Base-by-base conservation (phyloP, 2,888 invertebrate species). In the Tinea trinotella region DNA sequence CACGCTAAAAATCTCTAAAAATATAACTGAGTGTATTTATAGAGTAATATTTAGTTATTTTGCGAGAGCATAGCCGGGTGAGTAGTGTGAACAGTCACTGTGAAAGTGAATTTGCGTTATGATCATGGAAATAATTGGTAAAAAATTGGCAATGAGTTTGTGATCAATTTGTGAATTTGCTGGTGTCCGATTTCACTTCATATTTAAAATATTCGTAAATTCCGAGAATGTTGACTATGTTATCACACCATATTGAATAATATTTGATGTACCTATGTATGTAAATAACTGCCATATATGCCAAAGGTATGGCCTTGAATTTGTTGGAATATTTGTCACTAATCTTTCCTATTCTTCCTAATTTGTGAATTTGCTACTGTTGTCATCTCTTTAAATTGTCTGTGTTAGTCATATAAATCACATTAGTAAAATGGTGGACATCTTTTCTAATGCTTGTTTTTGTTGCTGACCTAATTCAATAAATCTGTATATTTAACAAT, bases 1-100 rank as follows among this genome's bases (percentile, higher is more conserved):
- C 40, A 40, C 30, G 30, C 40, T 40, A 40, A 40, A 15, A 40
- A 40, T 17, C 64, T 64, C 84, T 84, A 85, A 75, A 84, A 82
- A 82, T 84, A 83, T 66, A 70, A 63, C 70, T 63, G 66, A 65
- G 64, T 68, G 69, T 82, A 81, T 81, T 83, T 82, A 76, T 67
- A 76, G 80, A 40, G 63, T 75, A 70, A 71, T 18, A 81, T 77
- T 81, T 78, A 71, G 76, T 74, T 73, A 76, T 71, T 79, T 79
- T 70, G 77, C 76, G 68, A 70, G 70, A 68, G 71, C 62, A 68
- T 70, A 70, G 62, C 68, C 65, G 65, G 73, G 74, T 71, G 71
- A 74, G 73, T 71, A 67, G 71, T 71, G 74, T 40, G 40, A 30
- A 30, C 40, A 12, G 15, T 40, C 15, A 40, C 7, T 40, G 40